A percentile compares a stretch with the other conserved stretches of the same genome.
Evolutionary conservation across 2,888 invertebrate genomes (phyloP).

Genomic region (Zonitis immaculata): DNA sequence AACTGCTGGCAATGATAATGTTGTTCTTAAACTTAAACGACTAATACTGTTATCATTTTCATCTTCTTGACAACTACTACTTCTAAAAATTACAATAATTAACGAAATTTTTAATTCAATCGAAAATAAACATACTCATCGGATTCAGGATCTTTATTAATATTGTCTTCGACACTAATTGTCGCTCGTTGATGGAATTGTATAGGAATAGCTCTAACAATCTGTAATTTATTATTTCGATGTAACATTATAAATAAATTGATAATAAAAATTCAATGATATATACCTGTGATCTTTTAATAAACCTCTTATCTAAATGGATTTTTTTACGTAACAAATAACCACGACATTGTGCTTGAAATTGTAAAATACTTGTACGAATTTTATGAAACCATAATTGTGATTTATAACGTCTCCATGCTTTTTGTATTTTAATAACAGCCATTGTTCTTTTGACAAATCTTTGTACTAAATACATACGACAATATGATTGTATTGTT

Average conservation of each 20-base stretch:
- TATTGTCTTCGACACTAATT: constrained; percentile 52
- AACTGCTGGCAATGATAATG: constrained; percentile 49
- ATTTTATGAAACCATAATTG: constrained; percentile 65
- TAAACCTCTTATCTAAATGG: not conserved
- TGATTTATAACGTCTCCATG: constrained; percentile 68
- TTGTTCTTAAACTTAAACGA: constrained; percentile 43
- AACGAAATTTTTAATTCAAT: too few species aligned
- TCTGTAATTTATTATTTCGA: constrained; percentile 18
- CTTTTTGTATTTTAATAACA: constrained; percentile 68
- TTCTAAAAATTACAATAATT: constrained; percentile 43
- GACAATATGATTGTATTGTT: constrained; percentile 69
- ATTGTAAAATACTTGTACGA: constrained; percentile 54
- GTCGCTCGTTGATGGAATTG: constrained; percentile 36
- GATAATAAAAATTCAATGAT: not conserved
- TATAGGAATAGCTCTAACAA: constrained; percentile 44
- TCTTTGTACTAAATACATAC: constrained; percentile 62
- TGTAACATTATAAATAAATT: not conserved
- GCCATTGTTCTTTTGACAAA: constrained; percentile 52
- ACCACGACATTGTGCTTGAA: constrained; percentile 73
- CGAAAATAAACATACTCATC: constrained; percentile 44
- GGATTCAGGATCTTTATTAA: constrained; percentile 50
- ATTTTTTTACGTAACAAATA: constrained; percentile 56
- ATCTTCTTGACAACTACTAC: constrained; percentile 56
- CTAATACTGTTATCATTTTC: constrained; percentile 48
- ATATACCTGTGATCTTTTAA: not conserved